Percentiles rank a stretch among this genome's conserved stretches.
Conservation (phyloP, 1,140 invertebrate genomes). For the Calosoma granatense region DNA sequence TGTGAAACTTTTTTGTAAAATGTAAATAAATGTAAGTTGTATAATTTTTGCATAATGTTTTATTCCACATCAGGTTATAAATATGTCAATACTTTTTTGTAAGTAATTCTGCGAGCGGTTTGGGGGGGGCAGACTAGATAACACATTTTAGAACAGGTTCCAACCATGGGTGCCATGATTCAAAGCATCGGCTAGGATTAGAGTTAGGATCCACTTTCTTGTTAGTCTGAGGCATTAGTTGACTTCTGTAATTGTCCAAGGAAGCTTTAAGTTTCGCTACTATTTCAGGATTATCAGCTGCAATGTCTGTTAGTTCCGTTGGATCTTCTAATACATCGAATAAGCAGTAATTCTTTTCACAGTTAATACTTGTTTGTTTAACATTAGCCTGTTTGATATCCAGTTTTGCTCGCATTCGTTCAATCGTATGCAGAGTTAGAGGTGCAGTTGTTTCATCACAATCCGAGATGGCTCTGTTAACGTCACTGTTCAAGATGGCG, state of each 20-base stretch:
- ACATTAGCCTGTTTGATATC: slow-evolving; percentile 16
- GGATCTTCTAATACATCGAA: slow-evolving; percentile 72
- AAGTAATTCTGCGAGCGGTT: neutral
- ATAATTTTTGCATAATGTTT: too few species aligned
- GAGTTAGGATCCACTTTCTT: slow-evolving; percentile 27
- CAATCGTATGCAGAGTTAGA: slow-evolving; percentile 29
- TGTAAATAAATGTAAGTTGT: too few species aligned
- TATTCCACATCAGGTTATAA: too few species aligned
- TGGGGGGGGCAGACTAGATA: neutral
- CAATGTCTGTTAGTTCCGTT: slow-evolving; percentile 72
- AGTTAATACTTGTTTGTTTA: slow-evolving; percentile 36
- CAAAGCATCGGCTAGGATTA: slow-evolving; percentile 31
- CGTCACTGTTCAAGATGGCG: slow-evolving; percentile 34
- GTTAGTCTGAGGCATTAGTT: slow-evolving; percentile 27
- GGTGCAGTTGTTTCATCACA: neutral
- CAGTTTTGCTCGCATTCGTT: slow-evolving; percentile 34
- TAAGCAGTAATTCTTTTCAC: slow-evolving; percentile 55
- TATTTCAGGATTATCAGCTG: slow-evolving; percentile 34
- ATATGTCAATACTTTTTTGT: too few species aligned
- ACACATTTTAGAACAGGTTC: slow-evolving; percentile 12
- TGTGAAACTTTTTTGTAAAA: too few species aligned
- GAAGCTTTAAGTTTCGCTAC: slow-evolving; percentile 23
- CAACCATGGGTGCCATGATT: slow-evolving; percentile 38
- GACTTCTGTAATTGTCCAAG: slow-evolving; percentile 25
- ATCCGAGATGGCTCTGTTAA: slow-evolving; percentile 38